Evolutionary conservation across 1,140 invertebrate genomes (phyloP).

Genomic region (Eubasilissa regina): DNA sequence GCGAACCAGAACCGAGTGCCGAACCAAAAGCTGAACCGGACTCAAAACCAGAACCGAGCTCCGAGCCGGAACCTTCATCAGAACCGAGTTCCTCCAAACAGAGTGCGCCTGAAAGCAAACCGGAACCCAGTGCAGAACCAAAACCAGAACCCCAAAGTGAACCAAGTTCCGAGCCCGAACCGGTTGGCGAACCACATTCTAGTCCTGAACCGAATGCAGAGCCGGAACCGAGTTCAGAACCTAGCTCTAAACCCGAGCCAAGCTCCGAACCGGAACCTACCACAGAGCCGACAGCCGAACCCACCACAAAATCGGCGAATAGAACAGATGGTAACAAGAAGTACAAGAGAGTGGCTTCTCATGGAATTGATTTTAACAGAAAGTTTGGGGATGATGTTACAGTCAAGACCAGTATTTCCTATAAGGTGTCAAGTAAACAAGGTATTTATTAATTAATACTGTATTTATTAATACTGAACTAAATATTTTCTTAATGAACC

Average conservation of each 20-base stretch:
- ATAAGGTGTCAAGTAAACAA: constrained; percentile 75
- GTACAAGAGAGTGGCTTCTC: constrained; percentile 71
- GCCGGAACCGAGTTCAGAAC: constrained; percentile 65
- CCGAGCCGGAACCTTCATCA: constrained; percentile 64
- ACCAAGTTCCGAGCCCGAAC: constrained; percentile 66
- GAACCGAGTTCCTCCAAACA: constrained; percentile 58
- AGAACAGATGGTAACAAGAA: constrained; percentile 64
- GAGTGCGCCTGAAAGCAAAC: constrained; percentile 48
- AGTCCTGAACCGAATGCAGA: constrained; percentile 65
- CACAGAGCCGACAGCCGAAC: constrained; percentile 60
- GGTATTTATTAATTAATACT: constrained; percentile 37
- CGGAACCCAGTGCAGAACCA: constrained; percentile 60
- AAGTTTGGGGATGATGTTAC: constrained; percentile 74
- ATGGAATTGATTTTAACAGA: constrained; percentile 67
- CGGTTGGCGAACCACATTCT: constrained; percentile 66
- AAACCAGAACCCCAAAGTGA: constrained; percentile 61
- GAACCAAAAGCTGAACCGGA: constrained; percentile 63
- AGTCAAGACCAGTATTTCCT: constrained; percentile 82
- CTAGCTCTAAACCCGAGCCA: constrained; percentile 67
- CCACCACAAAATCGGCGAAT: constrained; percentile 60
- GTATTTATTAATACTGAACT: not conserved
- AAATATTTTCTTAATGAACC: no score
- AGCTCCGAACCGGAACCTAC: constrained; percentile 68
- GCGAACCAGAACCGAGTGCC: constrained; percentile 65
- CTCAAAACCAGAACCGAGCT: constrained; percentile 65